Evolutionary conservation across 2,888 invertebrate genomes (phyloP).

Genomic region (Allygus modestus): DNA sequence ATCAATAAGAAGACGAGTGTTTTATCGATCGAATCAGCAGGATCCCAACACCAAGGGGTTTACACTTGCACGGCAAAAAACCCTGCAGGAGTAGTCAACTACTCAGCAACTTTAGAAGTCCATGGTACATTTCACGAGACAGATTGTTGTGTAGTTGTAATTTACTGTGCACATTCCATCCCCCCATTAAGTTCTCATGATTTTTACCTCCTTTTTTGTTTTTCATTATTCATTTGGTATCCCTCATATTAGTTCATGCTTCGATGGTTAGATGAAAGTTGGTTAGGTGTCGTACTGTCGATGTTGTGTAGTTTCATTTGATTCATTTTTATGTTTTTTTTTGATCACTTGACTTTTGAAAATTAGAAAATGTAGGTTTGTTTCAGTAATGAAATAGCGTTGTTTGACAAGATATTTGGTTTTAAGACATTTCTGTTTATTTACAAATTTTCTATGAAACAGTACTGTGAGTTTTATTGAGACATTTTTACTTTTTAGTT

Average conservation of each 20-base stretch:
- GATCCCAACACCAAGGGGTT: slow-evolving; percentile 74
- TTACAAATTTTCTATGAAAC: too few species aligned
- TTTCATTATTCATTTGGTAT: slow-evolving; percentile 61
- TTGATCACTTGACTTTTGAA: not conserved
- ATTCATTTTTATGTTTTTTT: not conserved
- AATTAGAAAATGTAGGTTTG: not conserved
- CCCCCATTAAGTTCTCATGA: slow-evolving; percentile 56
- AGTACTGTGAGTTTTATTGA: not conserved
- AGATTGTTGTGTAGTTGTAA: not conserved
- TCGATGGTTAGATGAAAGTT: not conserved
- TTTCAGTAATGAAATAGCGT: not conserved
- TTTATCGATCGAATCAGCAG: slow-evolving; percentile 68
- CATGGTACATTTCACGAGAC: slow-evolving; percentile 76
- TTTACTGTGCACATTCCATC: slow-evolving; percentile 25
- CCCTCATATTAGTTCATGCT: slow-evolving; percentile 20
- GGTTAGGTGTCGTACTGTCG: not conserved
- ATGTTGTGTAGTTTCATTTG: not conserved
- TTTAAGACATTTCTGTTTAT: too few species aligned
- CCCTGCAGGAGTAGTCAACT: slow-evolving; percentile 77
- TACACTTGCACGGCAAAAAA: slow-evolving; percentile 80
- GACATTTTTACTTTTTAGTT: slow-evolving; percentile 76
- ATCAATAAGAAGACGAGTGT: slow-evolving; percentile 75
- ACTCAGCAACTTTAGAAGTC: slow-evolving; percentile 77
- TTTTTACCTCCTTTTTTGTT: slow-evolving; percentile 51
- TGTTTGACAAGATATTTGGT: not conserved